Percentiles rank a stretch among this genome's conserved stretches.
These are phyloP conservation scores for Plodia interpunctella DNA, from an alignment of 1,140 invertebrate species.

Conservation along the genomic window DNA sequence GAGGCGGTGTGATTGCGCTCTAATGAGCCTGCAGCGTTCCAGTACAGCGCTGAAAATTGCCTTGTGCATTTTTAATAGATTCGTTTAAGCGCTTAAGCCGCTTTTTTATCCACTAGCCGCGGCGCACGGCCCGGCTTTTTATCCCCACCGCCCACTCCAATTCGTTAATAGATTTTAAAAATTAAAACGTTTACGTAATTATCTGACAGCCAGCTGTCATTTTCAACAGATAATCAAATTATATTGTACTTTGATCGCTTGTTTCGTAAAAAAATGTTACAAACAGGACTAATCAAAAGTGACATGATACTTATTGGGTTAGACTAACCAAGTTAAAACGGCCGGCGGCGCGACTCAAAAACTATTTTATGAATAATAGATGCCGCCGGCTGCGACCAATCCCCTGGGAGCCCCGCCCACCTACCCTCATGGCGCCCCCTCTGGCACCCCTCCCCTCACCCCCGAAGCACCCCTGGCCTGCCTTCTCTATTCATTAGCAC, in stretches of 20 bases:
- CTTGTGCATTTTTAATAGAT: constrained; percentile 59
- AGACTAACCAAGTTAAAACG: constrained; percentile 66
- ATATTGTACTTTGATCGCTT: constrained; percentile 58
- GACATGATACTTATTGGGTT: constrained; percentile 74
- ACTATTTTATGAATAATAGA: constrained; percentile 77
- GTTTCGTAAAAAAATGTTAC: constrained; percentile 50
- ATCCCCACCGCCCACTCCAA: constrained; percentile 22
- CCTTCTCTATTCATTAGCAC: constrained; percentile 72
- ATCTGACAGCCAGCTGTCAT: constrained; percentile 35
- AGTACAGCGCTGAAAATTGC: constrained; percentile 42
- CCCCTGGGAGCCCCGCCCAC: constrained; percentile 66
- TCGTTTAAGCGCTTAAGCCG: constrained; percentile 60
- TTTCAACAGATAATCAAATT: constrained; percentile 42
- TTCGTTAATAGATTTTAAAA: constrained; percentile 67
- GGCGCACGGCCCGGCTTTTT: constrained; percentile 14
- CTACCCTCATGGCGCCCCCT: constrained; percentile 20
- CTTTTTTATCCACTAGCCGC: constrained; percentile 52
- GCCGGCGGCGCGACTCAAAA: constrained; percentile 71
- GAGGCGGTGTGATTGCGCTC: constrained; percentile 24
- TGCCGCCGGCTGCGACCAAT: constrained; percentile 67
- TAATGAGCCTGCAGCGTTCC: constrained; percentile 30
- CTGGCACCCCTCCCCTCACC: constrained; percentile 27
- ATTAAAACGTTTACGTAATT: constrained; percentile 62
- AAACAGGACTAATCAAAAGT: constrained; percentile 66
- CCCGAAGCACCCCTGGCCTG: constrained; percentile 40